A percentile compares a stretch with the other conserved stretches of the same genome.
phyloP scores from a whole-genome alignment of 2,113 vertebrate genomes.

The Thamnaconus septentrionalis region DNA sequence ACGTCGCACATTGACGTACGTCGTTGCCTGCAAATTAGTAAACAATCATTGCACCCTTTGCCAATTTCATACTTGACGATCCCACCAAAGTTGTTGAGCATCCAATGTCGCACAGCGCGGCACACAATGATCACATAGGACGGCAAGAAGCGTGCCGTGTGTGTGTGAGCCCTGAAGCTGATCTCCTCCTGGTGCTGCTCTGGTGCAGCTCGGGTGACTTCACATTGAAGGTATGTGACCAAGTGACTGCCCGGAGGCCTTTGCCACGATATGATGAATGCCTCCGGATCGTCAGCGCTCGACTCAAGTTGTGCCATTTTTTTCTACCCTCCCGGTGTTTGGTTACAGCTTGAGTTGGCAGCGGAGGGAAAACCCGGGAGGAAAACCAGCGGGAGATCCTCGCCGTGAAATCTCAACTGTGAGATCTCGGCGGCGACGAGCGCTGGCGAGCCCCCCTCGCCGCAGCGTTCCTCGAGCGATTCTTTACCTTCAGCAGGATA shows the following conservation, averaged over 20 bases:
- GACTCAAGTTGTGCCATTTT: conserved; percentile 40
- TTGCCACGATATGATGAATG: conserved; percentile 42
- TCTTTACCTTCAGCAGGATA: conserved; percentile 33
- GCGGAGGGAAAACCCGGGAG: conserved; percentile 49
- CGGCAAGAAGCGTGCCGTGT: conserved; percentile 14
- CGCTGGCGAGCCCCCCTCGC: conserved; percentile 27
- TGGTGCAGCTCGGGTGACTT: conserved; percentile 45
- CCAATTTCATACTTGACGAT: too few relatives aligned
- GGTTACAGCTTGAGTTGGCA: conserved; percentile 42
- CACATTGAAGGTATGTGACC: conserved; percentile 40
- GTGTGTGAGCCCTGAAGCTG: conserved; percentile 21
- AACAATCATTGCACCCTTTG: too few relatives aligned
- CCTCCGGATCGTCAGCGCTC: conserved; percentile 15
- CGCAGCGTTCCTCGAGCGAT: conserved; percentile 29
- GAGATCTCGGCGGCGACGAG: conserved; percentile 30
- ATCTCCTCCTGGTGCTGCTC: conserved; percentile 30
- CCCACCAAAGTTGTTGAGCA: too few relatives aligned
- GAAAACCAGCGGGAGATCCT: conserved; percentile 49
- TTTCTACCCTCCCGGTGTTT: conserved; percentile 45
- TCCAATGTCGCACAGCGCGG: too few relatives aligned
- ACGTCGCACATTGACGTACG: too few relatives aligned
- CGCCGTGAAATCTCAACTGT: conserved; percentile 44
- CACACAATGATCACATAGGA: too few relatives aligned
- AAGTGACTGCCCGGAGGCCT: conserved; percentile 15
- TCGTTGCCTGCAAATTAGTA: too few relatives aligned